These are phyloP conservation scores for Dermochelys coriacea DNA, from an alignment of 2,797 vertebrate species.

Conservation along the genomic window DNA sequence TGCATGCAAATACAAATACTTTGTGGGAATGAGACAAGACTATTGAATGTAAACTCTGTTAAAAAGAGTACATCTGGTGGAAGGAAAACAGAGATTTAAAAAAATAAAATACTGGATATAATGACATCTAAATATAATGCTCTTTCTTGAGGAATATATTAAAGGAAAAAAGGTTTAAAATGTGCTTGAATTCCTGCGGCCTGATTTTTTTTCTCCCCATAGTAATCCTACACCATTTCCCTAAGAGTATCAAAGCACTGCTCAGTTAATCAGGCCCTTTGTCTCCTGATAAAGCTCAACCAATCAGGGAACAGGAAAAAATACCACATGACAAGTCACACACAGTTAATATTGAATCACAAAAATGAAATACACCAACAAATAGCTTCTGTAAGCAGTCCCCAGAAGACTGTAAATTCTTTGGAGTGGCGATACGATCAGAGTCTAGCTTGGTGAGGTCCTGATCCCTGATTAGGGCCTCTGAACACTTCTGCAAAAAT, in stretches of 20 bases:
- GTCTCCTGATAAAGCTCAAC: neutral
- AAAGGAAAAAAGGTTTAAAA: conserved; percentile 2
- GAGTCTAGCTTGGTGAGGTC: neutral
- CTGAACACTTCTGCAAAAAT: neutral
- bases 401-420: neutral
- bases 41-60: conserved; percentile 29
- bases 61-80: conserved; percentile 9
- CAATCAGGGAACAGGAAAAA: neutral
- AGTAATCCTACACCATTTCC: neutral
- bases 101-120: neutral
- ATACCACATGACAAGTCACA: neutral
- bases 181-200: neutral
- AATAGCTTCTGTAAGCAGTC: neutral
- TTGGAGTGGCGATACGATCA: neutral
- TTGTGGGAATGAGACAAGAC: conserved; percentile 1
- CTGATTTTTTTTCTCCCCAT: neutral
- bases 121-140: conserved; percentile 13
- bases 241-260: neutral
- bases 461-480: neutral
- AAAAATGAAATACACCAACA: neutral
- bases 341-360: neutral
- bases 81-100: conserved; percentile 34
- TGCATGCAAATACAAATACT: neutral
- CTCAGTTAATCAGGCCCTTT: neutral
- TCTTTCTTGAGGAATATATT: conserved; percentile 1